These are phyloP conservation scores for Abrostola triplasia DNA, from an alignment of 2,888 invertebrate species.

Conservation along the genomic window DNA sequence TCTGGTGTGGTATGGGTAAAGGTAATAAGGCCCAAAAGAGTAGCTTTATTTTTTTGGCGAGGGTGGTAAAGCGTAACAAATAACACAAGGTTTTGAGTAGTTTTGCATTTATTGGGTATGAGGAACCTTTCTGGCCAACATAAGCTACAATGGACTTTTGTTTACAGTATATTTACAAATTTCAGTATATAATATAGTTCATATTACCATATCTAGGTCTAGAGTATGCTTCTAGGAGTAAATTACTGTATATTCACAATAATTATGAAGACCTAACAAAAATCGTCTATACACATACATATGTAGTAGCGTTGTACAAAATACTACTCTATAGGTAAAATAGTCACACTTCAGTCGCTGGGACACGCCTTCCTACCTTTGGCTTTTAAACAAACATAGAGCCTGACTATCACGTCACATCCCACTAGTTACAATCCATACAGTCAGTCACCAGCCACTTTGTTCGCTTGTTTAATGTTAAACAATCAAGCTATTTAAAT, in stretches of 20 bases:
- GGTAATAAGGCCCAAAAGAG: background rate
- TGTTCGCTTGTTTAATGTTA: constrained; percentile 78
- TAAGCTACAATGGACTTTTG: constrained; percentile 88
- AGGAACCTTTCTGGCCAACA: constrained; percentile 88
- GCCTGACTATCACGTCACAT: constrained; percentile 63
- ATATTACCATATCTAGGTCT: constrained; percentile 78
- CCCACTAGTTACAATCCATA: constrained; percentile 55
- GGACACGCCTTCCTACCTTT: constrained; percentile 65
- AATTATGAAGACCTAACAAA: constrained; percentile 81
- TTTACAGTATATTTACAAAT: constrained; percentile 87
- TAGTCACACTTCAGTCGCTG: constrained; percentile 70
- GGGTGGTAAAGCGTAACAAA: constrained; percentile 45
- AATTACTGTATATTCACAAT: constrained; percentile 87
- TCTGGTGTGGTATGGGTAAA: background rate
- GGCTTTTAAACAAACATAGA: constrained; percentile 66
- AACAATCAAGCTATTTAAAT: constrained; percentile 83
- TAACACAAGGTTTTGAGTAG: constrained; percentile 76
- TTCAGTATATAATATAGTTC: constrained; percentile 84
- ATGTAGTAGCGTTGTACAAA: constrained; percentile 83
- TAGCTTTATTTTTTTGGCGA: background rate
- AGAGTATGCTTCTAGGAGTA: constrained; percentile 79
- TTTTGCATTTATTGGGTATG: constrained; percentile 89
- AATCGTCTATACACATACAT: constrained; percentile 83
- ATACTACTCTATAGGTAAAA: constrained; percentile 78
- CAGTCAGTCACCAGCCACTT: constrained; percentile 72